These are phyloP conservation scores for Meriones psammophilus DNA, from an alignment of 2,797 vertebrate genomes.

Conservation along the genomic window DNA sequence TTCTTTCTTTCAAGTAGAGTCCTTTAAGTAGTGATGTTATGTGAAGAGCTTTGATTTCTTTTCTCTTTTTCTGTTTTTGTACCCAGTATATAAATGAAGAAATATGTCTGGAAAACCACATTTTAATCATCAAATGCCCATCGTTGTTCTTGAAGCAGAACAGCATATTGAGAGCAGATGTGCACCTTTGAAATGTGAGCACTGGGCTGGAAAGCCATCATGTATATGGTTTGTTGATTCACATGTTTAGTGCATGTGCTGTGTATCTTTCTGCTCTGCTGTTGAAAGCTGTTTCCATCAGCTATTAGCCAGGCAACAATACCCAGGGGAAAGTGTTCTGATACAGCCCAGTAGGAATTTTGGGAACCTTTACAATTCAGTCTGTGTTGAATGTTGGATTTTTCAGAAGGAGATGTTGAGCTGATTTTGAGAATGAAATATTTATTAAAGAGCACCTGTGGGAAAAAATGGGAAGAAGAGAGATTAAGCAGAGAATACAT, in stretches of 20 bases:
- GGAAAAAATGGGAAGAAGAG: not conserved
- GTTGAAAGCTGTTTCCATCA: not conserved
- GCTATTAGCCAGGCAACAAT: not conserved
- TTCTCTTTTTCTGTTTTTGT: not conserved
- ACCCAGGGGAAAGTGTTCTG: not conserved
- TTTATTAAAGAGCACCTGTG: constrained; percentile 59
- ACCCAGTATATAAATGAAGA: not conserved
- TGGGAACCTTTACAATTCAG: not conserved
- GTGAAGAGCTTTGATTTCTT: not conserved
- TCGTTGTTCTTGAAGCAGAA: constrained; percentile 30
- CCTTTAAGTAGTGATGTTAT: not conserved
- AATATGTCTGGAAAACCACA: not conserved
- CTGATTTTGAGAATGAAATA: not conserved
- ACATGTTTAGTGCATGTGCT: not conserved
- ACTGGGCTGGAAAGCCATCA: not conserved
- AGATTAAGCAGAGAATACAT: not conserved
- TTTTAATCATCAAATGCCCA: not conserved
- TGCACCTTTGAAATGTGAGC: constrained; percentile 34
- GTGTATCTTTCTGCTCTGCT: not conserved
- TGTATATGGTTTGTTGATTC: not conserved
- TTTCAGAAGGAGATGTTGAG: constrained; percentile 45
- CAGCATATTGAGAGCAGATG: constrained; percentile 23
- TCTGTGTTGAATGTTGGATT: not conserved
- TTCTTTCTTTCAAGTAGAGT: not conserved
- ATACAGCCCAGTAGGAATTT: not conserved